Evolutionary conservation across 64 coral and sea anemone genomes (phyloP).

Genomic region (Dendronephthya gigantea): DNA sequence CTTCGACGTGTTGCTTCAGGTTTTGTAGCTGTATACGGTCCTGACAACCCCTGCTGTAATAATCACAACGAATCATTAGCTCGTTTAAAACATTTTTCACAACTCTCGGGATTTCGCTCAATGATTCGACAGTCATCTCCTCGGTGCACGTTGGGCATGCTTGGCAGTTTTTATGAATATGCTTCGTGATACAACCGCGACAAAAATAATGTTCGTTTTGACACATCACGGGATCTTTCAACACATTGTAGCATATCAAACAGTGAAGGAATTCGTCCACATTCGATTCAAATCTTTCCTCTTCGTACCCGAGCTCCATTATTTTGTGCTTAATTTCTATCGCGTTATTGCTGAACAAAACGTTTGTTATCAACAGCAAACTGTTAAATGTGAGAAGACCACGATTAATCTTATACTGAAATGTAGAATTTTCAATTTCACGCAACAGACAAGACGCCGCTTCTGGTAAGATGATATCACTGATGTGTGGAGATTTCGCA

Average conservation of each 20-base stretch:
- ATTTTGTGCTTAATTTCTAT: too few relatives aligned
- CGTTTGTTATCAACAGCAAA: too few relatives aligned
- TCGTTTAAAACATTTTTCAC: background rate
- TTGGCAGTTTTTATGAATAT: background rate
- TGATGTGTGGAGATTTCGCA: too few relatives aligned
- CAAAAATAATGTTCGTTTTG: background rate
- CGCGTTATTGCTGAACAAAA: too few relatives aligned
- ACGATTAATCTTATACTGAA: too few relatives aligned
- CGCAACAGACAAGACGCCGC: too few relatives aligned
- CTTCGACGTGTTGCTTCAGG: background rate
- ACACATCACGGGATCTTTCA: background rate
- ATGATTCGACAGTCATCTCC: background rate
- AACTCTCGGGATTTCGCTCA: background rate
- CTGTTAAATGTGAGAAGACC: too few relatives aligned
- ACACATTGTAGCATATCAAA: background rate
- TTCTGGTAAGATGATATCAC: too few relatives aligned
- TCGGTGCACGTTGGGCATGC: background rate
- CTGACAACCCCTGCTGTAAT: background rate
- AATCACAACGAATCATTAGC: background rate
- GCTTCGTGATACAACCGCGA: background rate
- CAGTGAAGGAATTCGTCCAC: background rate
- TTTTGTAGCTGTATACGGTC: background rate
- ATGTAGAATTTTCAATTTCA: too few relatives aligned
- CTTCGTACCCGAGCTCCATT: background rate
- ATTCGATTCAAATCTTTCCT: background rate